Base-by-base conservation (phyloP, 2,113 vertebrate genomes). In the Sisor rabdophorus region DNA sequence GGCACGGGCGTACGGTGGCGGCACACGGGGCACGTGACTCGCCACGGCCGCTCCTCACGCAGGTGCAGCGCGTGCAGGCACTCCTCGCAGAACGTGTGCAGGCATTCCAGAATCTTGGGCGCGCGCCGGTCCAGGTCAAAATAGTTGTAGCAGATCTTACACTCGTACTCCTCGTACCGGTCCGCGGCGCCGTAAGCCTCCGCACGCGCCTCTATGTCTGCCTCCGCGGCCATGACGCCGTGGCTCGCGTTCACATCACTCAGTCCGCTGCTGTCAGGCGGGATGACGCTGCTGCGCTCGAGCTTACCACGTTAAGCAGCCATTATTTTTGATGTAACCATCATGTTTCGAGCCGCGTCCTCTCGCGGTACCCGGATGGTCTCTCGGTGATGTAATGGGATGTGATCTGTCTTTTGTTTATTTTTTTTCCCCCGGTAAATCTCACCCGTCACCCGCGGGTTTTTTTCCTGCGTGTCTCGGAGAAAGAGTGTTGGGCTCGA, bases 71-170 rank as follows among this genome's bases (percentile, higher is more conserved):
- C 95, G 89, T 90, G 91, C 84, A 98, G 88, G 79, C 95, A 96
- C 92, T 95, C 94, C 90, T 94, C 94, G 87, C 95, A 98, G 71
- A 98, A 98, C 79, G 95, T 98, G 93, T 97, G 95, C 88, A 98
- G 87, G 84, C 95, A 98, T 82, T 94, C 95, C 56, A 98, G 86
- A 80, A 96, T 93, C 87, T 95, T 95, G 12, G 95, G 95, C 50
- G 94, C 94, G 64, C 94, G 92, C 65, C 95, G 93, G 85, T 93
- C 95, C 82, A 92, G 89, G 89, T 97, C 95, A 88, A 96, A 98
- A 78, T 95, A 95, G 87, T 96, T 97, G 88, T 97, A 97, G 85
- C 95, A 98, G 85, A 98, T 95, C 83, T 96, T 96, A 87, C 95
- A 97, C 78, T 97, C 95, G 84, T 93, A 95, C 86, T 96, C 95